Percentiles rank a stretch among this genome's conserved stretches.
phyloP scores from a whole-genome alignment of 1,140 invertebrate genomes.

The Trichonephila clavata region DNA sequence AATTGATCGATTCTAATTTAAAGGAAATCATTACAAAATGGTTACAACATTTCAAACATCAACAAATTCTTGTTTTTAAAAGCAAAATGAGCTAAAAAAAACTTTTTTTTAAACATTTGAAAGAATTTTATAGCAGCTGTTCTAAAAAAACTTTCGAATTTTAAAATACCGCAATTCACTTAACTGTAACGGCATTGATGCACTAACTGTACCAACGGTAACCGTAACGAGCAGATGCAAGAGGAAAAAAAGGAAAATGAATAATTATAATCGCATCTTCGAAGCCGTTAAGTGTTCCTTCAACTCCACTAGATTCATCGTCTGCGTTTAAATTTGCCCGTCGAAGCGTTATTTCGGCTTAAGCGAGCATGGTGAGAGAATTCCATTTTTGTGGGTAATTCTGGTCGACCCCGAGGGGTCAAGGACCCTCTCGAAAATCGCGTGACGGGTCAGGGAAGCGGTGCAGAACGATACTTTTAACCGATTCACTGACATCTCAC shows the following conservation, averaged over 20 bases:
- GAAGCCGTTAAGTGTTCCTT: conserved; percentile 11
- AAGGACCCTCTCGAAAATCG: conserved; percentile 36
- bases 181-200: not conserved
- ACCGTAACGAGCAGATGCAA: not conserved
- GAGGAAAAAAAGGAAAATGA: not conserved
- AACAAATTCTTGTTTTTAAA: no score
- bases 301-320: not conserved
- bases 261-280: conserved; percentile 36
- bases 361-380: conserved; percentile 34
- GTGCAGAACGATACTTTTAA: conserved; percentile 38
- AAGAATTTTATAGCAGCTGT: no score
- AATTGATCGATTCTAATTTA: no score
- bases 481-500: conserved; percentile 37
- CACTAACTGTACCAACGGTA: not conserved
- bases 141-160: no score
- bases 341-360: not conserved
- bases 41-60: no score
- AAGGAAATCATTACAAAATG: no score
- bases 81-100: no score
- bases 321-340: not conserved
- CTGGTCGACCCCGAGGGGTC: conserved; percentile 25
- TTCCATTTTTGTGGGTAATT: conserved; percentile 52
- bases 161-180: not conserved
- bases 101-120: no score
- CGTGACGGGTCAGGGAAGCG: conserved; percentile 3